Evolutionary conservation across 2,888 invertebrate species (phyloP).

Genomic region (Eristalis pertinax): DNA sequence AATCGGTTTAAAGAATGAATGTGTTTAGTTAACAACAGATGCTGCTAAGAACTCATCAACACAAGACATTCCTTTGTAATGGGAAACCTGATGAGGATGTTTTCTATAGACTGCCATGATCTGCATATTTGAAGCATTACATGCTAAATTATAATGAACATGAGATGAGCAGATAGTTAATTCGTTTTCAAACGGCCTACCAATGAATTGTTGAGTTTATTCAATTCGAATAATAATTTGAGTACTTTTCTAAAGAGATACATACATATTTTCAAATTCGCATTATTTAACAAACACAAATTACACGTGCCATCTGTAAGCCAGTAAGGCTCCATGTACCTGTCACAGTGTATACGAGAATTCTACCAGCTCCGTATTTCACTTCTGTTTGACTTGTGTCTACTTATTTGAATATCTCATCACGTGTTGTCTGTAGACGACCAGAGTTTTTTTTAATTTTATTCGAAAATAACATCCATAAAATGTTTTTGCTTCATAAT

Average conservation of each 20-base stretch:
- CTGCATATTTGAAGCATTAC: background rate
- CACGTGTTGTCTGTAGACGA: background rate
- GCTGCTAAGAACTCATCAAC: background rate
- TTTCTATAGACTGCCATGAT: background rate
- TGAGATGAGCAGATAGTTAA: no score
- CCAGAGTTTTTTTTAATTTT: conserved; percentile 2
- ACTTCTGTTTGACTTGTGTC: conserved; percentile 13
- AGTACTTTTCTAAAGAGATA: no score
- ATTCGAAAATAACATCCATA: background rate
- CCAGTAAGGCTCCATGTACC: background rate
- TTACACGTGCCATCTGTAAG: background rate
- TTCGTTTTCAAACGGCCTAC: no score
- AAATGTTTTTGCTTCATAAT: background rate
- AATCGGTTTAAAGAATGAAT: background rate
- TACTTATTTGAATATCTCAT: conserved; percentile 15
- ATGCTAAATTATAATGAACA: background rate
- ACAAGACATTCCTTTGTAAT: background rate
- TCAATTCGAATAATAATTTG: no score
- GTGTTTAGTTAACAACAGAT: background rate
- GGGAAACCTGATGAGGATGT: background rate
- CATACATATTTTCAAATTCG: background rate
- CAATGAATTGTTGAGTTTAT: no score
- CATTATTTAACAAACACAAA: conserved; percentile 6
- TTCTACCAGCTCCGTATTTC: background rate
- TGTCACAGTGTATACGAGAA: background rate